Conservation (phyloP, 2,797 vertebrate genomes). For the Fundulus diaphanus region DNA sequence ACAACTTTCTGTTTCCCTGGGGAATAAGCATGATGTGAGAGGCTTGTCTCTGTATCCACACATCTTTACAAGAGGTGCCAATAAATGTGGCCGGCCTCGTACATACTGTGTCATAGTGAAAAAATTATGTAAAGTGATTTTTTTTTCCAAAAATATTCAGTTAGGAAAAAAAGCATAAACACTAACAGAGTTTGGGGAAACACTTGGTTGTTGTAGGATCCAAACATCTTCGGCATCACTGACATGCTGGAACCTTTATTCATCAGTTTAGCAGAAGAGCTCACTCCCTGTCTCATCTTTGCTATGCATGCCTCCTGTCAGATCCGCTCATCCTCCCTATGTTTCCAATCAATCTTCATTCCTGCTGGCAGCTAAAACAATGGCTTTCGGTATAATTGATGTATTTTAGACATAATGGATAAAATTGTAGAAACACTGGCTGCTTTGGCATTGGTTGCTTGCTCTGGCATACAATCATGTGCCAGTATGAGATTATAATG, state of each 20-base stretch:
- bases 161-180: neutral
- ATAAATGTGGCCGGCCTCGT: neutral
- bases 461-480: neutral
- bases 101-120: neutral
- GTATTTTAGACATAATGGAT: constrained; percentile 1
- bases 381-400: neutral
- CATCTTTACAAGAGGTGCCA: neutral
- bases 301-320: constrained; percentile 1
- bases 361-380: neutral
- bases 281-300: neutral
- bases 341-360: neutral
- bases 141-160: neutral
- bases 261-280: neutral
- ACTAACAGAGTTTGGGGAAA: neutral
- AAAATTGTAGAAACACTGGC: neutral
- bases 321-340: neutral
- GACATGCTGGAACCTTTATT: neutral
- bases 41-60: neutral
- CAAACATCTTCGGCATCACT: neutral
- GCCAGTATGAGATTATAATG: neutral
- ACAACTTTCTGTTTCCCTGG: neutral
- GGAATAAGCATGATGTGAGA: neutral
- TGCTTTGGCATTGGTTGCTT: neutral
- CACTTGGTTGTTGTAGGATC: neutral
- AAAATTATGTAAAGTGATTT: neutral